phyloP scores from a whole-genome alignment of 2,113 vertebrate species.

The Mionectes macconnelli region DNA sequence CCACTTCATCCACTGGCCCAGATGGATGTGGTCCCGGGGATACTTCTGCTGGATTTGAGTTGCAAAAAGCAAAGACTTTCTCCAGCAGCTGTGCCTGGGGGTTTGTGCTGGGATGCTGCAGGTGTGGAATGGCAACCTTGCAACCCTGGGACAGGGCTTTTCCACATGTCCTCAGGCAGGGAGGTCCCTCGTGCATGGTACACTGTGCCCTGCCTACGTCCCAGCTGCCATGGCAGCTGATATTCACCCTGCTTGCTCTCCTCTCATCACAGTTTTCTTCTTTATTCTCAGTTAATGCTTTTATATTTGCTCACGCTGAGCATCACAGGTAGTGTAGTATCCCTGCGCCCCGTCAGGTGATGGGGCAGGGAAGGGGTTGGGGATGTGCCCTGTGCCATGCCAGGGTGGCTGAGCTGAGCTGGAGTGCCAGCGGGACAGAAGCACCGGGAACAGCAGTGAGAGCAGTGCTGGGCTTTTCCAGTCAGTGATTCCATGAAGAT shows the following conservation, averaged over 20 bases:
- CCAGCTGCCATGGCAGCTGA: neutral
- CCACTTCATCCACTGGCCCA: neutral
- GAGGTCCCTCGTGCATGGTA: neutral
- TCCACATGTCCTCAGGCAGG: accelerated
- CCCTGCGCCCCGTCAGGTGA: accelerated
- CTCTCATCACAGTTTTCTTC: neutral
- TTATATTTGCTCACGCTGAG: neutral
- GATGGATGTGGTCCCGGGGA: neutral
- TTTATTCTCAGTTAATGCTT: neutral
- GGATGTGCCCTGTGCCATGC: neutral
- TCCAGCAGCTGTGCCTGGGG: neutral
- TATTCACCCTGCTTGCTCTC: neutral
- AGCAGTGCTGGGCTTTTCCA: neutral
- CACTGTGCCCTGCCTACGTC: neutral
- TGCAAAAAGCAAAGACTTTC: neutral
- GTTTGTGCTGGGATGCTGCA: neutral
- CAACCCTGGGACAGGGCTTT: neutral
- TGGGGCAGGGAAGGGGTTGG: neutral
- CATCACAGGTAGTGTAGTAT: neutral
- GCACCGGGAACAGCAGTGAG: neutral
- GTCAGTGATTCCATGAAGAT: accelerated
- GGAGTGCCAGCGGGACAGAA: neutral
- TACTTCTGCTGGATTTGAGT: neutral
- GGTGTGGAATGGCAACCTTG: neutral
- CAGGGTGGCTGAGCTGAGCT: neutral